Evolutionary conservation across 2,888 invertebrate species (phyloP), one percentile per base, ranked within the genome.

Genomic region (Hyposoter didymator): DNA sequence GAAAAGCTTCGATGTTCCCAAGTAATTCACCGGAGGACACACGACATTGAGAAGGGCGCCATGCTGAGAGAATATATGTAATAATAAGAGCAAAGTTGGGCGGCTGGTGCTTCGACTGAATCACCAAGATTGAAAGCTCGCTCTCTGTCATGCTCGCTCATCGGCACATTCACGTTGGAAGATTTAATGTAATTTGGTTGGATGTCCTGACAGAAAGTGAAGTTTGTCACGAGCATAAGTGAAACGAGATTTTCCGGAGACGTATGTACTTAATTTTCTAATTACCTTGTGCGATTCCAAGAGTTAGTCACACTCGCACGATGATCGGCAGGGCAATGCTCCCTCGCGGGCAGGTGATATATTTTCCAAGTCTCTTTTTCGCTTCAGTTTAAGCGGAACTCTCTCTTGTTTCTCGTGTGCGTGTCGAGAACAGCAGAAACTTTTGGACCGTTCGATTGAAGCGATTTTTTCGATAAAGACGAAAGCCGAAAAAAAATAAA

Each of bases 81-180:
- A n/a, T 19, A 70, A 70, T 62, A 52, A 45, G 28, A 52, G 22
- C 22, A 22, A 70, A 82, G 28, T 43, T 74, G 69, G 32, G 43
- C 8, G 62, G 39, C 17, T 8, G 22, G 45, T 62, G 47, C 47
- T 70, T 45, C 19, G n/a, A 45, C 67, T 39, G 69, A 84, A 84
- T 75, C 74, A 59, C 69, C 62, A 75, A 79, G 79, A 79, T 84
- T 75, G 79, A 84, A 84, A 79, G 67, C 62, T 79, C 55, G 12
- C 78, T 69, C 66, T 49, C 80, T n/a, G 43, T 72, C 55, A 22
- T 59, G 1, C 59, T 67, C 35, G 4, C 52, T 28, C 64, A 55
- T 45, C 47, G 72, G 66, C 32, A 45, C 45, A 43, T 43, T 47
- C 76, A 8, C 74, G 43, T 12, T 43, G 62, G 43, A 45, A 49